Conservation (phyloP, 1,140 invertebrate species). For the Nasonia giraulti region DNA sequence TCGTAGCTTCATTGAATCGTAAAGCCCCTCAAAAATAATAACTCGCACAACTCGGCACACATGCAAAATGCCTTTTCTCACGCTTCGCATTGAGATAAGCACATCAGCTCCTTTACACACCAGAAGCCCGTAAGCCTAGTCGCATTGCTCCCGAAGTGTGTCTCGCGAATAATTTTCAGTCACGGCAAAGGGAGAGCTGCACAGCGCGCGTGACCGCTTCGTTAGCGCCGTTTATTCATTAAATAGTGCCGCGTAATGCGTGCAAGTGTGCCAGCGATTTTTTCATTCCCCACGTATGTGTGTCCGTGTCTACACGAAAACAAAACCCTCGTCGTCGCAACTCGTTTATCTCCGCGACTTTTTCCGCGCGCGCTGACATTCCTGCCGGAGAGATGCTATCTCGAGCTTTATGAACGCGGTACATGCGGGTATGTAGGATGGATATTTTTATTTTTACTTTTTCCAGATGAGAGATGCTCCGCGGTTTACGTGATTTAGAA, state of each 20-base stretch:
- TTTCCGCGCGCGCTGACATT: not conserved
- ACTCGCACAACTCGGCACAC: not conserved
- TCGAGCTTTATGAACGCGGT: not conserved
- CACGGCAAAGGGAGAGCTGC: not conserved
- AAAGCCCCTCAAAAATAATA: not conserved
- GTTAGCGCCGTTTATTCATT: conserved; percentile 58
- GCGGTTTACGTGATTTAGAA: too few relatives aligned
- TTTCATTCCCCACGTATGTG: not conserved
- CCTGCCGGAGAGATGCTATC: too few relatives aligned
- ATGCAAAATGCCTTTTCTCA: too few relatives aligned
- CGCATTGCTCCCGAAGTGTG: not conserved
- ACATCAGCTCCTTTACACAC: not conserved
- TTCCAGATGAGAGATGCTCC: not conserved
- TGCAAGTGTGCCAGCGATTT: not conserved
- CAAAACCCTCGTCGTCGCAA: conserved; percentile 7
- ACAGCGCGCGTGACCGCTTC: conserved; percentile 51
- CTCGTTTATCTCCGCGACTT: not conserved
- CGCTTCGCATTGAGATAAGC: not conserved
- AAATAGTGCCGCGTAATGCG: conserved; percentile 49
- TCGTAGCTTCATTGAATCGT: not conserved
- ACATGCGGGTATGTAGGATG: not conserved
- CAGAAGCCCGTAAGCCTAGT: not conserved
- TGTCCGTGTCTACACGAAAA: not conserved
- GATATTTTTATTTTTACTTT: not conserved
- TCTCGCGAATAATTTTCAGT: not conserved